Evolutionary conservation across 2,888 invertebrate species (phyloP).

Genomic region (Melanostoma mellinum): DNA sequence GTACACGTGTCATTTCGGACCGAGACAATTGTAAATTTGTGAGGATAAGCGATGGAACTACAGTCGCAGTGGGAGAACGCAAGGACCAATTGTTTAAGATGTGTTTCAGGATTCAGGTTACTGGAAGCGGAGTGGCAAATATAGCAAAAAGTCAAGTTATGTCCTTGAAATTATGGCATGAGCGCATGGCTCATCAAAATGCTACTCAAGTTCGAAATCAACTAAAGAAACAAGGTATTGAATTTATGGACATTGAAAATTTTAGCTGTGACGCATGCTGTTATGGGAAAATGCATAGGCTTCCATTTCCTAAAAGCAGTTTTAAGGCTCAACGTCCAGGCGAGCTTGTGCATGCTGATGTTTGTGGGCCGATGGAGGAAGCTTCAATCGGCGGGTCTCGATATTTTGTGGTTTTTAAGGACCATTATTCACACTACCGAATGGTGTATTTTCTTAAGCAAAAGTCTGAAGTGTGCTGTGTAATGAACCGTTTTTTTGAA

Average conservation of each 20-base stretch:
- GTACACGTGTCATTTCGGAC: constrained; percentile 7
- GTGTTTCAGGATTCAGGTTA: neutral
- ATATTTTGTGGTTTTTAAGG: neutral
- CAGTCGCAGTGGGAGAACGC: neutral
- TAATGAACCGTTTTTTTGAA: no score
- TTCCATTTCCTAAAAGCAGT: constrained; percentile 2
- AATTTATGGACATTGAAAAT: neutral
- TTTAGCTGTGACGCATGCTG: constrained; percentile 3
- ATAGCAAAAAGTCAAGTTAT: neutral
- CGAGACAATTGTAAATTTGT: constrained; percentile 5
- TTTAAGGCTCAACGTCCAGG: neutral
- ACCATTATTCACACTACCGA: neutral
- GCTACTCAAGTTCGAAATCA: neutral
- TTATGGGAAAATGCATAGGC: neutral
- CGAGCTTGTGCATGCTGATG: neutral
- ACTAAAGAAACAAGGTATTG: constrained; percentile 2
- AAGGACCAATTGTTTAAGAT: neutral
- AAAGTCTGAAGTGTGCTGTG: neutral
- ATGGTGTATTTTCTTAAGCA: neutral
- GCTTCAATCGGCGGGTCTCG: neutral
- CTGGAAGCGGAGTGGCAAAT: neutral
- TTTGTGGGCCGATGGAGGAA: neutral
- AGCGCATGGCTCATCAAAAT: constrained; percentile 10
- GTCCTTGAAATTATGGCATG: constrained; percentile 8
- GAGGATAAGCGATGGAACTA: constrained; percentile 1